phyloP scores from a whole-genome alignment of 1,140 invertebrate species.

The Drosophila willistoni region DNA sequence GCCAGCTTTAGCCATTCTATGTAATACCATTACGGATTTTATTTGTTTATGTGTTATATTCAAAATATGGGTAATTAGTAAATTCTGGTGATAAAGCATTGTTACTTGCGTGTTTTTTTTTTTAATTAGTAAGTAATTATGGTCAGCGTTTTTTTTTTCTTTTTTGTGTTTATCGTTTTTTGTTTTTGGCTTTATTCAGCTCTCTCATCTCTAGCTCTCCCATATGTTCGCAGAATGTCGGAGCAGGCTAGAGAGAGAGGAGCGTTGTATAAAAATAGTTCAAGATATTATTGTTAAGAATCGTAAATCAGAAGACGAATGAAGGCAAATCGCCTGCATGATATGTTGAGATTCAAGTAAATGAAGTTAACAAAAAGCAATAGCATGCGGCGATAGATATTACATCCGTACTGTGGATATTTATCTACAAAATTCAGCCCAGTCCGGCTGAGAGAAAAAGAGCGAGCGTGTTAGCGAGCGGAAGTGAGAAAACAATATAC shows the following conservation, averaged over 20 bases:
- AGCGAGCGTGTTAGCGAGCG: slow-evolving; percentile 8
- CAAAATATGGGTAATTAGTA: no score
- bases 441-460: background rate
- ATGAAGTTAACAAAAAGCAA: slow-evolving; percentile 4
- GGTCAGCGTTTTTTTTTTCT: background rate
- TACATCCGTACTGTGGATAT: slow-evolving; percentile 7
- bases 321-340: background rate
- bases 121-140: background rate
- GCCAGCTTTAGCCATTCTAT: background rate
- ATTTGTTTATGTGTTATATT: background rate
- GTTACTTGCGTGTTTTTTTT: no score
- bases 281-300: slow-evolving; percentile 12
- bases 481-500: slow-evolving; percentile 23
- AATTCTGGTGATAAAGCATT: no score
- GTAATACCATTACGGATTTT: background rate
- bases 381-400: slow-evolving; percentile 20
- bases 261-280: slow-evolving; percentile 4
- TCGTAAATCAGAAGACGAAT: slow-evolving; percentile 14
- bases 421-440: background rate
- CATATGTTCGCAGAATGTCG: slow-evolving; percentile 17
- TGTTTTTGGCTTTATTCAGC: background rate
- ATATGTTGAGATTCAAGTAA: slow-evolving; percentile 3
- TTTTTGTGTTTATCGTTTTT: background rate
- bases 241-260: slow-evolving; percentile 5
- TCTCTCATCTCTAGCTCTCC: slow-evolving; percentile 7